A percentile compares a stretch with the other conserved stretches of the same genome.
Conservation (phyloP, 35 echinoderm and acorn worm species). For the Ophioderma brevispina region DNA sequence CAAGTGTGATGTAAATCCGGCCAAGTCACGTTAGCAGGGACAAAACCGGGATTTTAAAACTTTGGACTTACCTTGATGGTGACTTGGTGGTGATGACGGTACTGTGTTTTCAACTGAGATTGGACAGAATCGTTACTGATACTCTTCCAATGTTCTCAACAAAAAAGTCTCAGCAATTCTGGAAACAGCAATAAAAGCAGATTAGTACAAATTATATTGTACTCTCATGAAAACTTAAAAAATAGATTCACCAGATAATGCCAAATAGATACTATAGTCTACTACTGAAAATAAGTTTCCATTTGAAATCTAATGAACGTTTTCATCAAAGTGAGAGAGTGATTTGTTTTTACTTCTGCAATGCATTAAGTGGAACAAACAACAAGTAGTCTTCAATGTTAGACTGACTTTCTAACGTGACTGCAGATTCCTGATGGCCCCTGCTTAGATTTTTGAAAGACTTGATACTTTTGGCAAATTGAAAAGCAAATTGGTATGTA, state of each 20-base stretch:
- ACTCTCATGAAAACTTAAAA: too few species aligned
- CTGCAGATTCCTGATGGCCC: slow-evolving; percentile 67
- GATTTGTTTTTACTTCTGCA: too few species aligned
- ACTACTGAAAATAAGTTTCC: too few species aligned
- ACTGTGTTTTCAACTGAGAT: slow-evolving; percentile 54
- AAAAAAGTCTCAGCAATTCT: slow-evolving; percentile 88
- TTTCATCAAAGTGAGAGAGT: too few species aligned
- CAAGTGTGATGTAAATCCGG: too few species aligned
- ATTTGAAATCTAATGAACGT: too few species aligned
- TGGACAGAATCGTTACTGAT: slow-evolving; percentile 82
- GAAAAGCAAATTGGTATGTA: slow-evolving; percentile 31
- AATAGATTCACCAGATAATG: too few species aligned
- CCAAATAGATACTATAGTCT: too few species aligned
- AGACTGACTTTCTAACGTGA: slow-evolving; percentile 78
- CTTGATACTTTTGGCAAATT: slow-evolving; percentile 67
- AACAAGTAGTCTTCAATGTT: too few species aligned
- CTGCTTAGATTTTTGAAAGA: slow-evolving; percentile 69
- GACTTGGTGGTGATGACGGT: slow-evolving; percentile 43
- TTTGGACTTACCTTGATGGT: slow-evolving; percentile 21
- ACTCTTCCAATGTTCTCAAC: slow-evolving; percentile 78
- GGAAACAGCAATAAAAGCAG: not conserved
- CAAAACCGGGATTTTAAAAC: too few species aligned
- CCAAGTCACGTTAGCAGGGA: too few species aligned
- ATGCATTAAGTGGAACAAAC: too few species aligned
- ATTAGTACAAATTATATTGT: not conserved